Conservation (phyloP, 1,140 invertebrate species). For the Manduca sexta region DNA sequence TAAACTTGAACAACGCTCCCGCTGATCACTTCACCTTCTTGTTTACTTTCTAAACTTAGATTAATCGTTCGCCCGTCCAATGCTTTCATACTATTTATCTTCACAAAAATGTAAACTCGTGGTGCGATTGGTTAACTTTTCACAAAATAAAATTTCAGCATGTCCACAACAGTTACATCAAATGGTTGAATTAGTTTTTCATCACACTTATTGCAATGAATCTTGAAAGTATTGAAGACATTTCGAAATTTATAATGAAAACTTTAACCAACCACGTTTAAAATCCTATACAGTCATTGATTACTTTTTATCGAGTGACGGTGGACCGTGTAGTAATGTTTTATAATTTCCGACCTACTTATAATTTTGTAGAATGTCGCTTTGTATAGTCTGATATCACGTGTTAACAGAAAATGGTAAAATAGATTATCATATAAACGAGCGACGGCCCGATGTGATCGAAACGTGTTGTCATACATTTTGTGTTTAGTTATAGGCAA, state of each 20-base stretch:
- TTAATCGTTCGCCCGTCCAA: constrained; percentile 56
- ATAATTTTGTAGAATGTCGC: background rate
- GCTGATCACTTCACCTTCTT: constrained; percentile 70
- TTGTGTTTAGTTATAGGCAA: background rate
- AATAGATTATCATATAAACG: constrained; percentile 29
- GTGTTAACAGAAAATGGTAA: constrained; percentile 6
- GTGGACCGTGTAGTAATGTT: background rate
- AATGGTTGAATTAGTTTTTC: too few species aligned
- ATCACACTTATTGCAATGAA: too few species aligned
- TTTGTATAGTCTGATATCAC: constrained; percentile 1
- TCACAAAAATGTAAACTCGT: constrained; percentile 24
- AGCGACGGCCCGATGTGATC: constrained; percentile 4
- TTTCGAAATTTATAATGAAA: too few species aligned
- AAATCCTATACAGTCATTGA: too few species aligned
- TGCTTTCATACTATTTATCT: constrained; percentile 47
- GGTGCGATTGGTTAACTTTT: too few species aligned
- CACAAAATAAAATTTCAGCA: too few species aligned
- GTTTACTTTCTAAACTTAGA: constrained; percentile 70
- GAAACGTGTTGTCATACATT: constrained; percentile 3
- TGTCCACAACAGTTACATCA: too few species aligned
- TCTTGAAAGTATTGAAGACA: too few species aligned
- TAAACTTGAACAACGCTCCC: constrained; percentile 67
- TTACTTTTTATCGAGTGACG: background rate
- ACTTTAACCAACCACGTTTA: too few species aligned
- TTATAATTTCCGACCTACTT: background rate